Evolutionary conservation across 2,797 vertebrate genomes (phyloP).

Genomic region (Etheostoma nigrum): DNA sequence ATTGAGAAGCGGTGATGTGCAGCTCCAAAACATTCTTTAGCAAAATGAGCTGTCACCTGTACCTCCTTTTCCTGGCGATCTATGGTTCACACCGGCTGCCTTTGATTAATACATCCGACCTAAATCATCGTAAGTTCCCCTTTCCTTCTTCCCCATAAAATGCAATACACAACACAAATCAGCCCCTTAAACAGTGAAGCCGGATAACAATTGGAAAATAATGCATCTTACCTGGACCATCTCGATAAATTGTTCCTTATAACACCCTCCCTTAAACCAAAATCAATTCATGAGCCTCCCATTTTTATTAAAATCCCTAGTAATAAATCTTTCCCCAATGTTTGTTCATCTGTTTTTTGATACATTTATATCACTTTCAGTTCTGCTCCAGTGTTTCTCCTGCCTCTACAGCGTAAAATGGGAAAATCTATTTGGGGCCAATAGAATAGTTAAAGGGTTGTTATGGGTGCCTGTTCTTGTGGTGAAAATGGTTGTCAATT

Average conservation of each 20-base stretch:
- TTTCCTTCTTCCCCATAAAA: conserved; percentile 98
- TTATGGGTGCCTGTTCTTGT: conserved; percentile 86
- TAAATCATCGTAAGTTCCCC: conserved; percentile 99
- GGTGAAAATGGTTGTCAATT: conserved; percentile 81
- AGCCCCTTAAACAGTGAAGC: conserved; percentile 93
- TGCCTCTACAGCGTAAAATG: conserved; percentile 96
- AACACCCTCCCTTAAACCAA: conserved; percentile 95
- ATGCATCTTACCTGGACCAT: conserved; percentile 95
- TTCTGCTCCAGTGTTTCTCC: conserved; percentile 98
- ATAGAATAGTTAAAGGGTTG: conserved; percentile 98
- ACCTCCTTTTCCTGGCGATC: conserved; percentile 98
- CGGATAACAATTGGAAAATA: conserved; percentile 99
- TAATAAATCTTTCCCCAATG: conserved; percentile 98
- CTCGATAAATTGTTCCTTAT: conserved; percentile 99
- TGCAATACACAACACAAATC: conserved; percentile 99
- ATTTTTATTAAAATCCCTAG: conserved; percentile 98
- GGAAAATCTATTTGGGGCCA: conserved; percentile 98
- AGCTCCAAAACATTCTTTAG: conserved; percentile 96
- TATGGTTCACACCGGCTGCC: conserved; percentile 98
- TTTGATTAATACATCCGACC: conserved; percentile 99
- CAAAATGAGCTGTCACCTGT: conserved; percentile 99
- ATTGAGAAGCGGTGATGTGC: conserved; percentile 86
- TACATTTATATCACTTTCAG: conserved; percentile 98
- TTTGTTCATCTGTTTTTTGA: conserved; percentile 99
- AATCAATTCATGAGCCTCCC: conserved; percentile 98